Percentiles rank a stretch among this genome's conserved stretches.
phyloP scores from a whole-genome alignment of 1,140 invertebrate species.

The Drosophila eugracilis region DNA sequence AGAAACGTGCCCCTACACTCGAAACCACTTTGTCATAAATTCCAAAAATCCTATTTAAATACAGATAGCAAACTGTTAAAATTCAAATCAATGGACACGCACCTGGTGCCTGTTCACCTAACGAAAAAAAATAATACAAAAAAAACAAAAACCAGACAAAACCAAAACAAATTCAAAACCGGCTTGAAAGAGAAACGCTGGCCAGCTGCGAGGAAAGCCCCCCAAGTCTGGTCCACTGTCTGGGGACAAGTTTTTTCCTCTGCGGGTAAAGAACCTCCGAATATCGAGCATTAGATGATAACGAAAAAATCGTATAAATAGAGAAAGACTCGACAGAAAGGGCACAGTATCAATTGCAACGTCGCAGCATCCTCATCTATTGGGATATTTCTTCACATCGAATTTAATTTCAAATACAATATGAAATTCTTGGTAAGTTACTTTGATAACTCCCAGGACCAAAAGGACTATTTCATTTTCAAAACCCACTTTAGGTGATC shows the following conservation, averaged over 20 bases:
- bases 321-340: constrained; percentile 13
- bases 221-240: constrained; percentile 36
- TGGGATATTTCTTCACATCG: background rate
- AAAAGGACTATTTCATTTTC: background rate
- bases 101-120: constrained; percentile 33
- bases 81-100: constrained; percentile 28
- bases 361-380: constrained; percentile 6
- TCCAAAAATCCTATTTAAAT: constrained; percentile 5
- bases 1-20: background rate
- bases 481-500: constrained; percentile 21
- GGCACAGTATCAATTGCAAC: constrained; percentile 17
- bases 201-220: constrained; percentile 38
- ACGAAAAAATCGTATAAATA: constrained; percentile 34
- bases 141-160: constrained; percentile 11
- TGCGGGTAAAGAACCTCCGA: constrained; percentile 37
- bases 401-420: background rate
- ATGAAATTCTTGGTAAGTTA: constrained; percentile 50
- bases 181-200: constrained; percentile 32
- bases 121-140: background rate
- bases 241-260: constrained; percentile 18
- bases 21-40: background rate
- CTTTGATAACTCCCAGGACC: no score
- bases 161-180: constrained; percentile 34
- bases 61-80: constrained; percentile 9
- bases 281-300: background rate